These are phyloP conservation scores for Setipinna tenuifilis DNA, from an alignment of 2,797 vertebrate species.

Conservation along the genomic window DNA sequence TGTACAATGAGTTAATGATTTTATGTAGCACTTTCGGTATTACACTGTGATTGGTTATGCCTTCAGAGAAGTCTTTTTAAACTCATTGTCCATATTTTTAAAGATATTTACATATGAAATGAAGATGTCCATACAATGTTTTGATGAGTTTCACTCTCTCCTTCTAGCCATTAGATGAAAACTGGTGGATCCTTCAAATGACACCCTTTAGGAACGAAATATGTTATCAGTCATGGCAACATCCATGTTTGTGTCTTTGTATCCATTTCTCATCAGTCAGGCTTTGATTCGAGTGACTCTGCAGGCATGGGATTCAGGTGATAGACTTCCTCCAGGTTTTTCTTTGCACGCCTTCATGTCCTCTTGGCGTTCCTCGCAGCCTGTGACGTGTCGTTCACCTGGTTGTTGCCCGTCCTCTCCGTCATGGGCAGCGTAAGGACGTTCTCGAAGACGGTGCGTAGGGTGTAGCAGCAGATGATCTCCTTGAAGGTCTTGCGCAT, in stretches of 20 bases:
- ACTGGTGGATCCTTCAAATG: neutral
- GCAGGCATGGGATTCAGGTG: neutral
- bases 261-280: neutral
- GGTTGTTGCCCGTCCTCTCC: neutral
- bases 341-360: neutral
- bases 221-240: neutral
- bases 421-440: slow-evolving; percentile 42
- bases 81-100: neutral
- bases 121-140: neutral
- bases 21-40: neutral
- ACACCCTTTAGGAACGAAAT: neutral
- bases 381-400: slow-evolving; percentile 9
- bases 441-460: slow-evolving; percentile 68
- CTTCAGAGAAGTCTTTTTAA: neutral
- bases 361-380: neutral
- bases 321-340: neutral
- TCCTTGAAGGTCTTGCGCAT: slow-evolving; percentile 88
- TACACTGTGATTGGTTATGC: neutral
- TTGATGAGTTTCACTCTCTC: neutral
- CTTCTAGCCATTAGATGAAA: neutral
- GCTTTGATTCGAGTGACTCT: neutral
- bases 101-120: neutral
- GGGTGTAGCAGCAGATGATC: slow-evolving; percentile 81
- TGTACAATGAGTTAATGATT: neutral
- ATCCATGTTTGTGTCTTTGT: neutral